Evolutionary conservation across 2,888 invertebrate genomes (phyloP), one percentile per base, ranked within the genome.

Genomic region (Branchellion lobata): DNA sequence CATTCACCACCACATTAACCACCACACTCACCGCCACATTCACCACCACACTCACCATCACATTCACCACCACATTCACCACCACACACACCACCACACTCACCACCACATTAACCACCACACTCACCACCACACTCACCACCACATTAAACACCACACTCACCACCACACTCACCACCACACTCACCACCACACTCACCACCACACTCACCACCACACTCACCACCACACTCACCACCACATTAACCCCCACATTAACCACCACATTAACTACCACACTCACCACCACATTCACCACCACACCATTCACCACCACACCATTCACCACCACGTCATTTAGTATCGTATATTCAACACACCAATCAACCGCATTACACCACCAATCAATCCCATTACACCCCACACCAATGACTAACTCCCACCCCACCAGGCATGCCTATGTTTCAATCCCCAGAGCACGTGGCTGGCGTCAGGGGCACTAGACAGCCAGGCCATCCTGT

Each of bases 401-500:
- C 90, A 90, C 82, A 90, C 90, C 21, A 90, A 90, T 78, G 87
- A 91, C 3, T 93, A 93, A 0, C 92, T 92, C 0, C 92, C 93
- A 27, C 92, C 93, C 91, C 93, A 94, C 85, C 81, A 87, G 87
- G 86, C 87, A 24, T 87, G 87, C 82, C 82, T 88, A 36, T 83
- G 84, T 78, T 93, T 93, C 87, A 91, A 91, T 84, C 90, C 91
- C 0, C 90, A 90, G 82, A 90, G 90, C n/a, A 90, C 90, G 78
- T 87, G 90, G 79, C 89, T 92, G 0, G 93, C 91, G 3, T 93
- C 93, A 0, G 92, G 92, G 0, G 92, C 93, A 27, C 92, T 93
- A 91, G 93, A 94, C 85, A 89, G 90, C 69, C 92, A 91, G 0
- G 92, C 92, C 5, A 92, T 91, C 84, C 88, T 93, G 36, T 93